Conservation (phyloP, 2,888 invertebrate genomes). For the Lasioglossum malachurum region DNA sequence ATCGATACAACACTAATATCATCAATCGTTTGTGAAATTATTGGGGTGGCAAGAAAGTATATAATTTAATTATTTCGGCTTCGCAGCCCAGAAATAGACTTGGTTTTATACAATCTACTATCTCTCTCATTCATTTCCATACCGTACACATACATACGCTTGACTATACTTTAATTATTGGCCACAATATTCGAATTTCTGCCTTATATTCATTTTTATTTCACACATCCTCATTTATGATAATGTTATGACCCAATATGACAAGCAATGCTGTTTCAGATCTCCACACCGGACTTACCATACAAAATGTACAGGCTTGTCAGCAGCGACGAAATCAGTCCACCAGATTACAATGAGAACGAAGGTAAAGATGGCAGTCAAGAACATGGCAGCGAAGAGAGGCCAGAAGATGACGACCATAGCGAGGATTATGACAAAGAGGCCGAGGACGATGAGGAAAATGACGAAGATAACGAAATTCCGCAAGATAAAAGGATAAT, state of each 20-base stretch:
- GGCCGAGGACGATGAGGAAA: background rate
- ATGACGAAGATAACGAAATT: conserved; percentile 1
- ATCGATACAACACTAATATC: background rate
- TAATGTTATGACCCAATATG: too few species aligned
- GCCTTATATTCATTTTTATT: too few species aligned
- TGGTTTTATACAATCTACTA: too few species aligned
- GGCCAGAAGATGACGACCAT: background rate
- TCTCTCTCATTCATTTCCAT: too few species aligned
- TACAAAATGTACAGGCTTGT: background rate
- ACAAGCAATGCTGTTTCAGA: background rate
- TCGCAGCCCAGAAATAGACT: too few species aligned
- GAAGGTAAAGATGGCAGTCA: conserved; percentile 5
- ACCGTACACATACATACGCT: too few species aligned
- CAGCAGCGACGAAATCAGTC: fast-evolving
- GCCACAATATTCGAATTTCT: too few species aligned
- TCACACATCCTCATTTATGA: too few species aligned
- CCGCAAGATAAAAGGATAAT: background rate
- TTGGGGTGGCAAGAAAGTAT: too few species aligned
- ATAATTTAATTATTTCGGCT: too few species aligned
- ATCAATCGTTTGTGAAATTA: background rate
- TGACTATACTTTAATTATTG: too few species aligned
- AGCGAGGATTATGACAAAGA: background rate
- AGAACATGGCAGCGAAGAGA: conserved; percentile 25
- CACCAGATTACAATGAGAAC: background rate
- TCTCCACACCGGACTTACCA: background rate